These are phyloP conservation scores for Himantopus leucocephalus DNA, from an alignment of 2,113 vertebrate genomes.

Conservation along the genomic window DNA sequence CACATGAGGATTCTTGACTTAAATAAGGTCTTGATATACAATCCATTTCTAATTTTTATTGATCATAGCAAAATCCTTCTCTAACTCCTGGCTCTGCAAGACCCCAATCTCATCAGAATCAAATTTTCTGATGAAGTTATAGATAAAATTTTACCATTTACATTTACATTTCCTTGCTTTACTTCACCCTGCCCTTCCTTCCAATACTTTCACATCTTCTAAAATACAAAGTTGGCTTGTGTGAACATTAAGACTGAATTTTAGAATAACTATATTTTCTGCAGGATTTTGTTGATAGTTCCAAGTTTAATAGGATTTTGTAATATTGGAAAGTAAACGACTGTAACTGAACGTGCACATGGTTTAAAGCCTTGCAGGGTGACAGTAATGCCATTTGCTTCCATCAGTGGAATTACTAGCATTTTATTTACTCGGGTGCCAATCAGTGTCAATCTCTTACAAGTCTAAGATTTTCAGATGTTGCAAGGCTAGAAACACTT, in stretches of 20 bases:
- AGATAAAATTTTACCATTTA: background rate
- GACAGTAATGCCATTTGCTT: background rate
- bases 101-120: background rate
- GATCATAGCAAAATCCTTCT: slow-evolving; percentile 9
- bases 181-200: background rate
- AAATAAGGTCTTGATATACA: slow-evolving; percentile 24
- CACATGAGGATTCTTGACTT: background rate
- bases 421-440: background rate
- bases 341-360: background rate
- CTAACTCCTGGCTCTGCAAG: background rate
- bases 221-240: background rate
- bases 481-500: background rate
- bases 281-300: background rate
- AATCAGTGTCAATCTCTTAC: background rate
- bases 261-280: background rate
- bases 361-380: background rate
- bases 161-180: background rate
- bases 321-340: background rate
- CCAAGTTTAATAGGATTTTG: background rate
- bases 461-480: background rate
- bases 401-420: background rate
- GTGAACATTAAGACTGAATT: background rate
- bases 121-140: background rate
- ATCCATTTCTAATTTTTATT: slow-evolving; percentile 29
- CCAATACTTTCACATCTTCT: background rate